Percentiles rank a stretch among this genome's conserved stretches.
These are phyloP conservation scores for Boloria euphrosyne DNA, from an alignment of 2,888 invertebrate species.

Conservation along the genomic window DNA sequence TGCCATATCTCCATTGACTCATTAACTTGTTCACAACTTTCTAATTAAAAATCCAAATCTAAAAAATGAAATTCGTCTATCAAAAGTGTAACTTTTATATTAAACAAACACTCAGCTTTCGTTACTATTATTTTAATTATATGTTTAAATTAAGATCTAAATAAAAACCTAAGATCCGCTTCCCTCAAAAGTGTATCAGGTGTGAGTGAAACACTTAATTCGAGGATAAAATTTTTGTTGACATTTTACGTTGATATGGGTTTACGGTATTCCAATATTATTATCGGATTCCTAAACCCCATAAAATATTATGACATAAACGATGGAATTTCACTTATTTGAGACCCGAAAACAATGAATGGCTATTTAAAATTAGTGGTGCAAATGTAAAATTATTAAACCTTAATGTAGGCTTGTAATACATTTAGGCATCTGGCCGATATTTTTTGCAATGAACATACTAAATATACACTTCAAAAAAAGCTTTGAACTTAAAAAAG, in stretches of 20 bases:
- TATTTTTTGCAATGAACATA: too few relatives aligned
- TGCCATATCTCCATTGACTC: too few relatives aligned
- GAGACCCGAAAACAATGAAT: slow-evolving; percentile 5
- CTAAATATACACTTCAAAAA: too few relatives aligned
- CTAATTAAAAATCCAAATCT: too few relatives aligned
- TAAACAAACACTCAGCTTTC: too few relatives aligned
- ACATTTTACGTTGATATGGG: slow-evolving; percentile 57
- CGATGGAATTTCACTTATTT: slow-evolving; percentile 18
- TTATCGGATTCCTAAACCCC: slow-evolving; percentile 37
- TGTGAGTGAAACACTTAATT: slow-evolving; percentile 42
- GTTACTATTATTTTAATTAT: too few relatives aligned
- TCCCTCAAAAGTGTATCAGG: slow-evolving; percentile 32
- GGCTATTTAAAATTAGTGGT: slow-evolving; percentile 9
- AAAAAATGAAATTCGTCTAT: too few relatives aligned
- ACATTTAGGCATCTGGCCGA: too few relatives aligned
- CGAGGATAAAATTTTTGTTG: slow-evolving; percentile 54
- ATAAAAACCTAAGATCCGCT: slow-evolving; percentile 4
- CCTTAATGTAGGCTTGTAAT: not conserved
- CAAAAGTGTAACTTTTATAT: too few relatives aligned
- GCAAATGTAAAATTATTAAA: not conserved
- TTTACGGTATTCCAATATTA: slow-evolving; percentile 44
- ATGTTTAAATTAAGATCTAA: too few relatives aligned
- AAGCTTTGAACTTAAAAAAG: too few relatives aligned
- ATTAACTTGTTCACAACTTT: too few relatives aligned
- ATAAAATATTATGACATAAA: slow-evolving; percentile 33